Percentiles rank a stretch among this genome's conserved stretches.
phyloP scores from a whole-genome alignment of 2,888 invertebrate species.

The Biston betularia region DNA sequence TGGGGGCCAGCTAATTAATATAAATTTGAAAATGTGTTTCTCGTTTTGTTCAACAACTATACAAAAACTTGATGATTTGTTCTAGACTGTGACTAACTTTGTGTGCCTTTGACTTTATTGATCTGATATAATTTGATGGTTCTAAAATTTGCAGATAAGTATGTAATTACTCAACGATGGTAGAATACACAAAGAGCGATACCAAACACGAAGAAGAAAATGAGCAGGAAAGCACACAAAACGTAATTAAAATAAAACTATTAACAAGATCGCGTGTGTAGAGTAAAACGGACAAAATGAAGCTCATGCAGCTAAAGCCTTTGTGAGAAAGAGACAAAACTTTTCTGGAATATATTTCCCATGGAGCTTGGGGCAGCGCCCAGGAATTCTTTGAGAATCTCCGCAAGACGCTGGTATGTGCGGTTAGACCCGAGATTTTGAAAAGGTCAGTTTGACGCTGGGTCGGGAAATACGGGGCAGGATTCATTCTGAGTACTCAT shows the following conservation, averaged over 20 bases:
- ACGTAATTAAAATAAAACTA: background rate
- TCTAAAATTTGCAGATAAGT: too few relatives aligned
- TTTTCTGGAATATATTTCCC: slow-evolving; percentile 24
- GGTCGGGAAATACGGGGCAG: slow-evolving; percentile 56
- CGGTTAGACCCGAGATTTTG: slow-evolving; percentile 77
- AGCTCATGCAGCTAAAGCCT: slow-evolving; percentile 25
- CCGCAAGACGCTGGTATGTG: slow-evolving; percentile 71
- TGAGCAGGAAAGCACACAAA: background rate
- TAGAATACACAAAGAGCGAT: too few relatives aligned
- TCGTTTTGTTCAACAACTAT: too few relatives aligned
- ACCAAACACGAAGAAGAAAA: too few relatives aligned
- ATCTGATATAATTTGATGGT: too few relatives aligned
- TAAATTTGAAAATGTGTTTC: too few relatives aligned
- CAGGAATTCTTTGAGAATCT: slow-evolving; percentile 73
- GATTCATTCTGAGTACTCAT: background rate
- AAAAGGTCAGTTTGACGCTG: slow-evolving; percentile 70
- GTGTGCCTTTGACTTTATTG: too few relatives aligned
- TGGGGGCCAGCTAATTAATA: too few relatives aligned
- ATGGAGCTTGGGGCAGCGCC: slow-evolving; percentile 46
- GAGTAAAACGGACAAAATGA: slow-evolving; percentile 4
- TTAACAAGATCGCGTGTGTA: slow-evolving; percentile 22
- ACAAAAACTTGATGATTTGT: too few relatives aligned
- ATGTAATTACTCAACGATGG: too few relatives aligned
- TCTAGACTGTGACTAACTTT: too few relatives aligned
- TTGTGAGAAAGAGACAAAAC: slow-evolving; percentile 58